Percentiles rank a stretch among this genome's conserved stretches.
phyloP scores from a whole-genome alignment of 2,797 vertebrate species.

The Tachyglossus aculeatus region DNA sequence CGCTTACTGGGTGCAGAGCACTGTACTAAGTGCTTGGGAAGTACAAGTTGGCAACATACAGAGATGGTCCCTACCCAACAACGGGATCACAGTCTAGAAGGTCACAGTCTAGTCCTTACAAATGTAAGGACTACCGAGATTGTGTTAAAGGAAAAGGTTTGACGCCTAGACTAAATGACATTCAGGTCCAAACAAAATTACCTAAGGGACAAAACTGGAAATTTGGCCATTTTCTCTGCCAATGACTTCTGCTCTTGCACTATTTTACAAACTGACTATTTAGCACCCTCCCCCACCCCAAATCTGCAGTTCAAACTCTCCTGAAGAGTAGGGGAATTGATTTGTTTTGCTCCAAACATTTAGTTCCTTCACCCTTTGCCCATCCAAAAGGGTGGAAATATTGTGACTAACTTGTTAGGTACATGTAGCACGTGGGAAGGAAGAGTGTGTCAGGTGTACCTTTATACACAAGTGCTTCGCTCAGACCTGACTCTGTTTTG shows the following conservation, averaged over 20 bases:
- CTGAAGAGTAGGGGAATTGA: conserved; percentile 33
- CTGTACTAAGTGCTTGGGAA: too few relatives aligned
- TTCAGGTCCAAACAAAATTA: too few relatives aligned
- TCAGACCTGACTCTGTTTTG: conserved; percentile 37
- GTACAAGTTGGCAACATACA: too few relatives aligned
- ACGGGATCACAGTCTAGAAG: too few relatives aligned
- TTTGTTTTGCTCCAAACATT: conserved; percentile 30
- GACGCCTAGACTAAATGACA: neutral
- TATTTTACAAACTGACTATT: neutral
- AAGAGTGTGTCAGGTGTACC: conserved; percentile 27
- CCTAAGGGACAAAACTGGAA: neutral
- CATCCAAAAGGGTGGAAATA: neutral
- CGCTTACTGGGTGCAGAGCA: too few relatives aligned
- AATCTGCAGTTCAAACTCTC: neutral
- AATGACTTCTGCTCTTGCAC: neutral
- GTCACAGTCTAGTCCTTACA: too few relatives aligned
- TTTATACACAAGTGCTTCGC: conserved; percentile 26
- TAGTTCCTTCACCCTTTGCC: conserved; percentile 7
- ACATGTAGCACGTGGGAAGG: neutral
- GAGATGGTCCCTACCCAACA: too few relatives aligned
- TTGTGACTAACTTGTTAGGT: conserved; percentile 3
- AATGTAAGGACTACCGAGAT: accelerated
- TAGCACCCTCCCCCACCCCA: too few relatives aligned
- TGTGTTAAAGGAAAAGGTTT: neutral
- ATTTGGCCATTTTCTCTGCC: neutral